These are phyloP conservation scores for Drosophila demipolita DNA, from an alignment of 2,888 invertebrate species.

Conservation along the genomic window DNA sequence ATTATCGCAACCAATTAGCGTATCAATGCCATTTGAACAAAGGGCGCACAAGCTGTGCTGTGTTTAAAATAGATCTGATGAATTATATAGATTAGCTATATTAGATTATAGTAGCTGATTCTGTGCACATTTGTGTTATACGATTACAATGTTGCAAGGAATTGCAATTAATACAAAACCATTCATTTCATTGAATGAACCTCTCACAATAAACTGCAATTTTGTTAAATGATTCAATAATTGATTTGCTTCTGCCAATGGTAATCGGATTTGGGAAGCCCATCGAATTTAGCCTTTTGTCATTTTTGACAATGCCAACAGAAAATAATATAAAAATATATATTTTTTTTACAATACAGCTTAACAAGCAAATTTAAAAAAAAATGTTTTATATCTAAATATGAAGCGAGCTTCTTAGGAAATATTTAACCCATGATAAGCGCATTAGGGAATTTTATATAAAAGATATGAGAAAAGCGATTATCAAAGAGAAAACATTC, in stretches of 20 bases:
- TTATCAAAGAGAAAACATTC: not conserved
- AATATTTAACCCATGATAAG: not conserved
- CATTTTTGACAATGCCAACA: not conserved
- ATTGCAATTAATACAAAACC: not conserved
- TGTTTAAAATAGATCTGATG: conserved; percentile 16
- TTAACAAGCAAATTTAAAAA: not conserved
- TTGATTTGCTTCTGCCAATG: not conserved
- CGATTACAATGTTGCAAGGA: not conserved
- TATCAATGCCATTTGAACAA: conserved; percentile 67
- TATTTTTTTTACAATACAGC: not conserved
- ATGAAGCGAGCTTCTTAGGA: not conserved
- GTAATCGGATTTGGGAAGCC: not conserved
- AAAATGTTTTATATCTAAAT: not conserved
- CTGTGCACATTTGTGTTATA: not conserved
- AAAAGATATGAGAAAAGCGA: not conserved
- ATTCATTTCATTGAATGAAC: not conserved
- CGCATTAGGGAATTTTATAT: not conserved
- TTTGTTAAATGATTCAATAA: not conserved
- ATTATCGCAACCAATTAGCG: conserved; percentile 75
- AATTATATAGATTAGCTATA: conserved; percentile 42
- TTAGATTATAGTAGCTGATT: conserved; percentile 10
- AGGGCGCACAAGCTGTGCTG: conserved; percentile 15
- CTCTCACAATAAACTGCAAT: not conserved
- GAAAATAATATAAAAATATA: not conserved
- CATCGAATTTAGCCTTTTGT: not conserved